Base-by-base conservation (phyloP, 2,888 invertebrate genomes). In the Polymixis flavicincta region DNA sequence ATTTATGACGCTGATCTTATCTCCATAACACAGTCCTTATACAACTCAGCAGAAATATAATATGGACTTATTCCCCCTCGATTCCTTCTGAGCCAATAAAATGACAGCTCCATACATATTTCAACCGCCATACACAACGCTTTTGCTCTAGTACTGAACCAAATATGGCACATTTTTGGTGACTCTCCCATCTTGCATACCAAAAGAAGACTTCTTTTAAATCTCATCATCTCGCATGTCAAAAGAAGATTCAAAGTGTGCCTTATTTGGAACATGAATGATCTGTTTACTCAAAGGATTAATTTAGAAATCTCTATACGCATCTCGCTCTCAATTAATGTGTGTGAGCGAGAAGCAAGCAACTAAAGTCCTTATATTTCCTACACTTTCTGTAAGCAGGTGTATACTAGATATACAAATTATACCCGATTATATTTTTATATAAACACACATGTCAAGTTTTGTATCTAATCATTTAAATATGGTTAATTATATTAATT, bases 391-490 rank as follows among this genome's bases (percentile, higher is more conserved):
- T 50, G 19, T 48, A 67, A 54, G 1, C 67, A 57, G 22, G 8
- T 61, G 2, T 22, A 37, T n/a, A 32, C 37, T 66, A 78, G 52
- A 9, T 28, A 48, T 69, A 54, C 22, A 63, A 50, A 45, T 5
- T 32, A n/a, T 19, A 82, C 28, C 42, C 42, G 14, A 66, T 78
- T 54, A 71, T 79, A 69, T 76, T 78, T 78, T 74, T 73, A 64
- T 79, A 70, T 55, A 71, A 63, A 76, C 68, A 67, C 65, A 70
- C 66, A 74, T 66, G 70, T 61, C 76, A 83, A 73, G 68, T 71
- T 72, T 71, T 67, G 25, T 71, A n/a, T n/a, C n/a, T n/a, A 57
- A 69, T 73, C 68, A 69, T 76, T 79, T 85, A 61, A 71, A 64
- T 67, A 65, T 74, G 64, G 64, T 61, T 60, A 57, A 65, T 55